These are phyloP conservation scores for Tetragnatha versicolor DNA, from an alignment of 1,140 invertebrate genomes.

Conservation along the genomic window DNA sequence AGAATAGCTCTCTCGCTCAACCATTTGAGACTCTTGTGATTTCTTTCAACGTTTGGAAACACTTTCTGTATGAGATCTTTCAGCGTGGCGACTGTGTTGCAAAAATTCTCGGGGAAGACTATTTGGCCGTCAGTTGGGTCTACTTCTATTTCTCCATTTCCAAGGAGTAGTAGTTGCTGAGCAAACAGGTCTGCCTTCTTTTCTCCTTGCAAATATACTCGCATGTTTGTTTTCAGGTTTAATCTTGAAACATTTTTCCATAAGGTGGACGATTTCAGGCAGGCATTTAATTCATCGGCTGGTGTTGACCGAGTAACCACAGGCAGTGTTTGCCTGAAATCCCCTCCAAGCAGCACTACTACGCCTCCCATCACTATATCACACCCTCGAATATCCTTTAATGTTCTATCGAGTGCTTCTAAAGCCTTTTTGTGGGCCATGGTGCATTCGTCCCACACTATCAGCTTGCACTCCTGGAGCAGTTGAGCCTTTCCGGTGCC, in stretches of 20 bases:
- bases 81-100: not conserved
- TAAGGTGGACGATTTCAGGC: conserved; percentile 30
- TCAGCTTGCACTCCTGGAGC: conserved; percentile 47
- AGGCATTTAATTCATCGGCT: conserved; percentile 35
- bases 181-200: not conserved
- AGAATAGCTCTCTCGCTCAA: conserved; percentile 1
- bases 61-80: not conserved
- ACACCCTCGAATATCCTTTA: too few relatives aligned
- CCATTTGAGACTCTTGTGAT: conserved; percentile 29
- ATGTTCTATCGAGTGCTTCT: conserved; percentile 63
- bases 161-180: not conserved
- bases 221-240: not conserved
- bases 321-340: too few relatives aligned
- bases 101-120: not conserved
- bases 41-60: not conserved
- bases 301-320: too few relatives aligned
- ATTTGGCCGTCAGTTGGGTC: not conserved
- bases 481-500: conserved; percentile 30
- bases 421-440: conserved; percentile 55
- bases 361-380: too few relatives aligned
- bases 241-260: conserved; percentile 2
- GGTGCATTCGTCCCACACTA: conserved; percentile 60
- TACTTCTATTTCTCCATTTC: not conserved
- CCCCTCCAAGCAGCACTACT: too few relatives aligned
- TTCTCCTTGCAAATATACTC: not conserved